Conservation (phyloP, 2,797 vertebrate genomes). For the Parauchenoglanis ngamensis region DNA sequence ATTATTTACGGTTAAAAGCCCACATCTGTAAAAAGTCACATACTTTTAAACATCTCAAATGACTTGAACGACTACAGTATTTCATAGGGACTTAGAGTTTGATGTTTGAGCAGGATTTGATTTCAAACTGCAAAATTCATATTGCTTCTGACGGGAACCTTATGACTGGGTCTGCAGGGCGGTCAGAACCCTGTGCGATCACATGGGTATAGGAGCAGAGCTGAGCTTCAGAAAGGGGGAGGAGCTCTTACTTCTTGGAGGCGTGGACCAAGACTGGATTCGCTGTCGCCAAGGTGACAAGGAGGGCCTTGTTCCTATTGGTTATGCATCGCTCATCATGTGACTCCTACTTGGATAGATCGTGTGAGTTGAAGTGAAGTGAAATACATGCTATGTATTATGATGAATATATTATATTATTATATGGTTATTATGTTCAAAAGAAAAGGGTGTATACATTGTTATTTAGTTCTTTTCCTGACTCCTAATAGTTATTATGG, state of each 20-base stretch:
- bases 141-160: background rate
- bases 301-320: conserved; percentile 91
- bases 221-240: conserved; percentile 91
- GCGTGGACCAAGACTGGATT: conserved; percentile 93
- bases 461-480: conserved; percentile 1
- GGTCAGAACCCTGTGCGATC: conserved; percentile 87
- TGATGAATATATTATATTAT: conserved; percentile 34
- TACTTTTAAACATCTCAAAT: background rate
- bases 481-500: conserved; percentile 71
- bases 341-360: conserved; percentile 68
- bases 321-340: conserved; percentile 92
- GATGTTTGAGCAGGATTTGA: background rate
- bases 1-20: no score
- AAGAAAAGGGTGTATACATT: conserved; percentile 3
- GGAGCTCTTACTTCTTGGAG: conserved; percentile 82
- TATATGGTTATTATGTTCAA: conserved; percentile 53
- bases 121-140: background rate
- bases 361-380: conserved; percentile 38
- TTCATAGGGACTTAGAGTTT: no score
- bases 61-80: background rate
- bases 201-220: conserved; percentile 73
- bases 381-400: conserved; percentile 44
- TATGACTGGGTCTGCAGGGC: conserved; percentile 72
- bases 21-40: background rate
- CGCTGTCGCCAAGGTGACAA: conserved; percentile 83